phyloP scores from a whole-genome alignment of 2,888 invertebrate genomes.

The Plebejus melissa region DNA sequence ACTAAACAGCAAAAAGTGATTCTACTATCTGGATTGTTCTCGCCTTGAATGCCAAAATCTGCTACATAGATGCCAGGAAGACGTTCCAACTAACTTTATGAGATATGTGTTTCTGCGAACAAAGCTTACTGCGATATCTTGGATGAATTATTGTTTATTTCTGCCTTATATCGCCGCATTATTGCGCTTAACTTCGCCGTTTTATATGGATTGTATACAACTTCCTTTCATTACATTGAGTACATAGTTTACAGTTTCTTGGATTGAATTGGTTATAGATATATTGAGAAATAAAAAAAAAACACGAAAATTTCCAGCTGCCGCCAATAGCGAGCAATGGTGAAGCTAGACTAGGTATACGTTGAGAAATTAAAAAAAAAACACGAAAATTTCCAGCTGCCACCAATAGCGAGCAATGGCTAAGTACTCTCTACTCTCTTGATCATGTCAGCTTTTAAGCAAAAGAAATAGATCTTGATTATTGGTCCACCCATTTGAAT shows the following conservation, averaged over 20 bases:
- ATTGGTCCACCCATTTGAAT: too few relatives aligned
- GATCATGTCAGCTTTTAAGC: too few relatives aligned
- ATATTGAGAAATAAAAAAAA: not conserved
- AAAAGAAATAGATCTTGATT: too few relatives aligned
- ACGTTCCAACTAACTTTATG: constrained; percentile 71
- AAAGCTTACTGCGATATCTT: constrained; percentile 59
- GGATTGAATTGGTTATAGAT: not conserved
- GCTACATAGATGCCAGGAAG: constrained; percentile 57
- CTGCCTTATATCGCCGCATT: constrained; percentile 38
- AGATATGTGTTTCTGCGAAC: constrained; percentile 63
- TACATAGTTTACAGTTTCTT: not conserved
- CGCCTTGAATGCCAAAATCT: constrained; percentile 70
- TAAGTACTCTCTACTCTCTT: too few relatives aligned
- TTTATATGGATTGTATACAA: not conserved
- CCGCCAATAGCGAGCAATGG: too few relatives aligned
- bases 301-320: not conserved
- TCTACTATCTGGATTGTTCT: constrained; percentile 74
- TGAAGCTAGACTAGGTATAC: too few relatives aligned
- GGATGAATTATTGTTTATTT: constrained; percentile 60
- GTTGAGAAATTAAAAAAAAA: too few relatives aligned
- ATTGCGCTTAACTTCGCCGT: constrained; percentile 11
- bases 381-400: too few relatives aligned
- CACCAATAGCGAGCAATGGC: too few relatives aligned
- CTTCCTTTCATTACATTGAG: not conserved
- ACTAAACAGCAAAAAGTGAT: constrained; percentile 51